Evolutionary conservation across 2,113 vertebrate species (phyloP).

Genomic region (Channa maculata): DNA sequence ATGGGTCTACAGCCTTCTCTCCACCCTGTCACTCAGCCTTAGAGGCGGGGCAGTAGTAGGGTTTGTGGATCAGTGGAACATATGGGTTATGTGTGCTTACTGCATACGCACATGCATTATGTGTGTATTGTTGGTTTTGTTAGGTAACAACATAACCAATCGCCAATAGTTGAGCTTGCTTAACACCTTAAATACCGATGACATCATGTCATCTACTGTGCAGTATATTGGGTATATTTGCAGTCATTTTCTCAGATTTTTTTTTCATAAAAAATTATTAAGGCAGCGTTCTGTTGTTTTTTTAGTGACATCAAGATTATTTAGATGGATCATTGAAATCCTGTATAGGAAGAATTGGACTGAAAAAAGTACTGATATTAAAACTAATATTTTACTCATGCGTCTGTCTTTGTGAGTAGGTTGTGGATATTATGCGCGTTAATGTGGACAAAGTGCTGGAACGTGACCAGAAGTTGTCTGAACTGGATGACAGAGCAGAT

Average conservation of each 20-base stretch:
- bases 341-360: background rate
- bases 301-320: background rate
- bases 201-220: background rate
- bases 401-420: constrained; percentile 76
- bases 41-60: constrained; percentile 46
- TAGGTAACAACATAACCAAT: background rate
- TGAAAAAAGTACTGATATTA: background rate
- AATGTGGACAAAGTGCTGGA: constrained; percentile 97
- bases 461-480: constrained; percentile 90
- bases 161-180: background rate
- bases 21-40: constrained; percentile 48
- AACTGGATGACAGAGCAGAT: constrained; percentile 93
- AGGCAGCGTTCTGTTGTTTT: background rate
- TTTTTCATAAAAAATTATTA: background rate
- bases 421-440: constrained; percentile 97
- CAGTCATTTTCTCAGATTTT: background rate
- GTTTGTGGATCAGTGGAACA: constrained; percentile 82
- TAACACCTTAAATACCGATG: background rate
- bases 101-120: background rate
- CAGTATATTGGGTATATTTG: background rate
- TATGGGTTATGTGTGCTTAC: constrained; percentile 53
- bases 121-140: constrained; percentile 1
- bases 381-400: background rate
- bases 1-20: constrained; percentile 63
- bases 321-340: background rate